phyloP scores from a whole-genome alignment of 2,888 invertebrate species.

The Aricia artaxerxes region DNA sequence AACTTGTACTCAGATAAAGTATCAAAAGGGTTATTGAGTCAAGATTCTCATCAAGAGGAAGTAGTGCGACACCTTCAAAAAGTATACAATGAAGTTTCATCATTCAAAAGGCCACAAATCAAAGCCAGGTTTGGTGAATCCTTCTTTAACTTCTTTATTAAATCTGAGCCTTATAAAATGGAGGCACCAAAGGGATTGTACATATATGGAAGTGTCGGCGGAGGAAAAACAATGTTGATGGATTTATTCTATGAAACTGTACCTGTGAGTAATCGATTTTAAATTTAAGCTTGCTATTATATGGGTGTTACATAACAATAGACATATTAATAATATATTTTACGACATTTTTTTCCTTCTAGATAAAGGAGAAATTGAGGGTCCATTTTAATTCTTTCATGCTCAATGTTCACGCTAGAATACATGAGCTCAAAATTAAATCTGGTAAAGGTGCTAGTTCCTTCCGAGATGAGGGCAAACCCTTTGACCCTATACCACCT shows the following conservation, averaged over 20 bases:
- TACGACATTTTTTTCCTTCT: conserved; percentile 44
- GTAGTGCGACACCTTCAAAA: conserved; percentile 86
- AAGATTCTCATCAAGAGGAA: conserved; percentile 87
- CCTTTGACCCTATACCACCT: conserved; percentile 96
- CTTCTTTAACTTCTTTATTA: conserved; percentile 65
- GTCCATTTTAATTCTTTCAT: conserved; percentile 99
- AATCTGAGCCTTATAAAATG: conserved; percentile 63
- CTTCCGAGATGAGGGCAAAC: conserved; percentile 68
- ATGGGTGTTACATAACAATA: not conserved
- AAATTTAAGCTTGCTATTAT: not conserved
- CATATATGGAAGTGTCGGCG: conserved; percentile 94
- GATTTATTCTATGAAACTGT: conserved; percentile 93
- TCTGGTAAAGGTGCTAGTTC: conserved; percentile 73
- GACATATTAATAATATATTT: no score
- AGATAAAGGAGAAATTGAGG: conserved; percentile 86
- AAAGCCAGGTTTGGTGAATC: conserved; percentile 48
- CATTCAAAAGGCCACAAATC: conserved; percentile 72
- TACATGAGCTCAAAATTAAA: conserved; percentile 90
- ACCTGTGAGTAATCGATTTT: conserved; percentile 54
- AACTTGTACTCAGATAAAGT: conserved; percentile 80
- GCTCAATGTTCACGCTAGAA: conserved; percentile 95
- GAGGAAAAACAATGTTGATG: conserved; percentile 99
- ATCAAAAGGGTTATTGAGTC: conserved; percentile 77
- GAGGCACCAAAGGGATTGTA: conserved; percentile 90
- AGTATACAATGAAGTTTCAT: conserved; percentile 83